These are phyloP conservation scores for Stichodactyla mertensii DNA, from an alignment of 64 coral and sea anemone genomes.

Conservation along the genomic window DNA sequence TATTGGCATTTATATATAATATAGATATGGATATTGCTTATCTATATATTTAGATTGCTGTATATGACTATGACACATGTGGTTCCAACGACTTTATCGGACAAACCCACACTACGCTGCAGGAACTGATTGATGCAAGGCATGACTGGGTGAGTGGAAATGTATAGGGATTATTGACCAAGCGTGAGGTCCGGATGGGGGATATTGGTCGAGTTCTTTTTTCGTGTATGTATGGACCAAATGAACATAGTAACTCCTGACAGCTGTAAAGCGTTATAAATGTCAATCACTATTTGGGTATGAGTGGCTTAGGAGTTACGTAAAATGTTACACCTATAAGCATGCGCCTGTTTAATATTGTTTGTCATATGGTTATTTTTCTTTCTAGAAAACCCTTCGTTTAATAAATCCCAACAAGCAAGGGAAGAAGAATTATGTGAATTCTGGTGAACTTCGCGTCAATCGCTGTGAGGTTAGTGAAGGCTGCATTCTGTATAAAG, in stretches of 20 bases:
- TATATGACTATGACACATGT: conserved; percentile 83
- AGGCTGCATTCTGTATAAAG: background rate
- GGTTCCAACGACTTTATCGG: conserved; percentile 91
- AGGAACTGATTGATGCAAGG: conserved; percentile 43
- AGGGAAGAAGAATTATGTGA: conserved; percentile 80
- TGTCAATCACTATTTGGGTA: no score
- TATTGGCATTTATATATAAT: no score
- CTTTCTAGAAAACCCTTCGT: conserved; percentile 59
- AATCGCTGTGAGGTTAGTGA: conserved; percentile 61
- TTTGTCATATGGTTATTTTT: background rate
- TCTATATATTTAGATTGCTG: conserved; percentile 57
- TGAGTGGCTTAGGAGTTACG: no score
- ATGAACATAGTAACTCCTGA: no score
- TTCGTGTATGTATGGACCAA: no score
- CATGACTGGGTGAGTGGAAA: conserved; percentile 41
- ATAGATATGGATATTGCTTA: background rate
- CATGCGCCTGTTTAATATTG: no score
- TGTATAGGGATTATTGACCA: background rate
- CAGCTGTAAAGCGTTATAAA: no score
- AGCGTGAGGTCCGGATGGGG: conserved; percentile 18
- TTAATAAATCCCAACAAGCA: conserved; percentile 88
- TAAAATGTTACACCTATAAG: no score
- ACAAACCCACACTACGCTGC: conserved; percentile 36
- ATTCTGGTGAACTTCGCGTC: conserved; percentile 82
- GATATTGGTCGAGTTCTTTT: background rate